Evolutionary conservation across 1,140 invertebrate genomes (phyloP).

Genomic region (Diachasmimorpha longicaudata): DNA sequence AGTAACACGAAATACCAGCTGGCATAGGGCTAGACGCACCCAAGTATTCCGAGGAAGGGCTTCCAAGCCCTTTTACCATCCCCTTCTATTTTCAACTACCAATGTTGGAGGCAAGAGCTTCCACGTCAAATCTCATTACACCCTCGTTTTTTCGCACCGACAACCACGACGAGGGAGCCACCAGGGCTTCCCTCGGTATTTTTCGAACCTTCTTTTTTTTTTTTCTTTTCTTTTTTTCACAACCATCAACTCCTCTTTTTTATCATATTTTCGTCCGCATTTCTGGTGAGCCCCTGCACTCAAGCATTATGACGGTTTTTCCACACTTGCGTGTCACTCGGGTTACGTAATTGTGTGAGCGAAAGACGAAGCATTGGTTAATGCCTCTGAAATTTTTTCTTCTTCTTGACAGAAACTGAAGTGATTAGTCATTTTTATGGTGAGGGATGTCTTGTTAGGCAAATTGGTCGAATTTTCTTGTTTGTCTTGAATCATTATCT

Average conservation of each 20-base stretch:
- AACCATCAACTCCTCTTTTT: not conserved
- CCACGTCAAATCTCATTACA: constrained; percentile 55
- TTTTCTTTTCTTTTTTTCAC: not conserved
- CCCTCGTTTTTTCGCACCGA: constrained; percentile 46
- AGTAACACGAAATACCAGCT: not conserved
- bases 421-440: not conserved
- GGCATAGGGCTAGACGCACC: not conserved
- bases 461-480: too few relatives aligned
- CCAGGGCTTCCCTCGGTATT: constrained; percentile 39
- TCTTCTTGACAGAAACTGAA: not conserved
- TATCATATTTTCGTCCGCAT: not conserved
- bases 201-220: not conserved
- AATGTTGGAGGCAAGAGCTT: constrained; percentile 38
- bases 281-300: constrained; percentile 1
- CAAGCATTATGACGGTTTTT: constrained; percentile 19
- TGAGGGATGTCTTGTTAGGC: not conserved
- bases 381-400: not conserved
- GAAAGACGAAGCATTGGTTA: not conserved
- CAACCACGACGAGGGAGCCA: constrained; percentile 32
- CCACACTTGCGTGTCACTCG: not conserved
- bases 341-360: not conserved
- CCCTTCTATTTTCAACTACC: constrained; percentile 3
- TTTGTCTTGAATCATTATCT: too few relatives aligned
- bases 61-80: constrained; percentile 24
- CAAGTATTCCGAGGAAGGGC: constrained; percentile 28